phyloP scores from a whole-genome alignment of 30 jellyfish, hydroid and myxozoan genomes.

The Cassiopea xamachana region DNA sequence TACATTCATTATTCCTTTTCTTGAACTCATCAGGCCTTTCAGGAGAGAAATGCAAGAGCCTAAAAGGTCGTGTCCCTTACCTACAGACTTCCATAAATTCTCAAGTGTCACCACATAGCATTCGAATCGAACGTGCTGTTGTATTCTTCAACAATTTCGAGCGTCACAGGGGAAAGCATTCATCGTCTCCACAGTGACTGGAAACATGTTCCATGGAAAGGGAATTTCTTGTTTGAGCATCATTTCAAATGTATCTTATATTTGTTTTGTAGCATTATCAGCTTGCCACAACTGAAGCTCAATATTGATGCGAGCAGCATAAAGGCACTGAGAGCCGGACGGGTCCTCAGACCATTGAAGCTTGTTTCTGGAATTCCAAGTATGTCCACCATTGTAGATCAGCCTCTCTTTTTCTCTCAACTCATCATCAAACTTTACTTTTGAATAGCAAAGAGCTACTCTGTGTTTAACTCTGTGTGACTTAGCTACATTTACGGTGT shows the following conservation, averaged over 20 bases:
- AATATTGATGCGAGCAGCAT: conserved; percentile 90
- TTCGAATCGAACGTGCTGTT: too few relatives aligned
- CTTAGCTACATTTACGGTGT: too few relatives aligned
- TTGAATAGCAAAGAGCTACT: too few relatives aligned
- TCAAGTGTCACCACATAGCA: too few relatives aligned
- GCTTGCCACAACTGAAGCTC: conserved; percentile 92
- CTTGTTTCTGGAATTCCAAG: conserved; percentile 99
- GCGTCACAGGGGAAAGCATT: not conserved
- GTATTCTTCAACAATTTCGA: too few relatives aligned
- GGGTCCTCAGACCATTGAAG: conserved; percentile 97
- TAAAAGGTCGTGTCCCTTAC: too few relatives aligned
- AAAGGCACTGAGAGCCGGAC: conserved; percentile 99
- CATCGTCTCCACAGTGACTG: not conserved
- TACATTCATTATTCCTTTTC: too few relatives aligned
- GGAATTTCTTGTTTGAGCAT: conserved; percentile 3
- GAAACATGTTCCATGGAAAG: not conserved
- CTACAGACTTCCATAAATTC: too few relatives aligned
- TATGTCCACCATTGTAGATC: conserved; percentile 62
- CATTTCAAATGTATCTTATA: not conserved
- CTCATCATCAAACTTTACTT: not conserved
- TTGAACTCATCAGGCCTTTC: too few relatives aligned
- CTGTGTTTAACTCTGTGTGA: too few relatives aligned
- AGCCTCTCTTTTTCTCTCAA: not conserved
- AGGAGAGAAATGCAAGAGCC: too few relatives aligned
- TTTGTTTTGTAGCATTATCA: conserved; percentile 86